Conservation (phyloP, 2,888 invertebrate species). For the Drosophila picticornis region DNA sequence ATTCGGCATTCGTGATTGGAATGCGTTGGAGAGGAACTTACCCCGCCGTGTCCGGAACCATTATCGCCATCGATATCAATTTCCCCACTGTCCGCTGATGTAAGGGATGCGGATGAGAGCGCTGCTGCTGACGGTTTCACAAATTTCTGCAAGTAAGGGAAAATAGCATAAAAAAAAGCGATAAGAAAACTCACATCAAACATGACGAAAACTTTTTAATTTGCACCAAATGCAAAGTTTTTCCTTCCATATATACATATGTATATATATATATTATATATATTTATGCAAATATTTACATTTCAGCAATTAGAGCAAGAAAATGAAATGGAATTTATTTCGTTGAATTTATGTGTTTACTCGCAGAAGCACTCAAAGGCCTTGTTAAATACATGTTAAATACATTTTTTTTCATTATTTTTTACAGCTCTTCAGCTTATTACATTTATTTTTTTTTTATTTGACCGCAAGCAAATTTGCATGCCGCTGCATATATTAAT, state of each 20-base stretch:
- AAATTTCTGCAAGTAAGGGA: conserved; percentile 79
- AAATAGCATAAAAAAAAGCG: background rate
- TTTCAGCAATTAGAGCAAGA: conserved; percentile 61
- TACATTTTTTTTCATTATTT: background rate
- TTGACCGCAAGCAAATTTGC: conserved; percentile 41
- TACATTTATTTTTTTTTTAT: background rate
- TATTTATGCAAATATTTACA: conserved; percentile 60
- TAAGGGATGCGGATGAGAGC: conserved; percentile 61
- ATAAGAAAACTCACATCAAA: conserved; percentile 24
- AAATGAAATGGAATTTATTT: conserved; percentile 1
- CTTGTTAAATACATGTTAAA: background rate
- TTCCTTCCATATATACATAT: background rate
- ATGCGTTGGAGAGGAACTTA: conserved; percentile 84
- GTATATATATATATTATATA: conserved; percentile 10
- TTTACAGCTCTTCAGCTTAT: conserved; percentile 2
- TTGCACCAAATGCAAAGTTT: conserved; percentile 53
- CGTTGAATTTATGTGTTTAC: background rate
- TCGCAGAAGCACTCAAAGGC: background rate
- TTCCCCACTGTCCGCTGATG: conserved; percentile 85
- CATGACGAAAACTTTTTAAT: conserved; percentile 68
- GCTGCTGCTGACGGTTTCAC: conserved; percentile 79
- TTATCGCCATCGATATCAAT: conserved; percentile 92
- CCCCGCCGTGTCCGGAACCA: conserved; percentile 89
- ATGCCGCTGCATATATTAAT: background rate
- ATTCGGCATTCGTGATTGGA: conserved; percentile 12